Conservation (phyloP, 2,888 invertebrate genomes). For the Conus canariensis region DNA sequence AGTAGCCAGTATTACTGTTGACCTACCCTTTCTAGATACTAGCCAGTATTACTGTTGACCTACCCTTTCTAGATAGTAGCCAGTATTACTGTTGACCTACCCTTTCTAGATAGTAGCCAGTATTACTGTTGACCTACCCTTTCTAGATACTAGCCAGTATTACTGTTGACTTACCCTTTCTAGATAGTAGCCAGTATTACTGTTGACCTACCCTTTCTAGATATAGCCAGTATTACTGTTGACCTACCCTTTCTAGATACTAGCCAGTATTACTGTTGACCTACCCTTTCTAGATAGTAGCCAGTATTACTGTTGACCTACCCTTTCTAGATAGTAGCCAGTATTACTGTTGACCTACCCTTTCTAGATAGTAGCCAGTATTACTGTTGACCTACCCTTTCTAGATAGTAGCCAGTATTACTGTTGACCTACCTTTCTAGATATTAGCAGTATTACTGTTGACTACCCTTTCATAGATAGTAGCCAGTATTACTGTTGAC, state of each 20-base stretch:
- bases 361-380: no score
- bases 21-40: constrained; percentile 78
- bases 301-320: constrained; percentile 67
- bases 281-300: constrained; percentile 78
- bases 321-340: constrained; percentile 78
- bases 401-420: no score
- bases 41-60: constrained; percentile 67
- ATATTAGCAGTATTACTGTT: background rate
- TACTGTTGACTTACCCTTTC: constrained; percentile 71
- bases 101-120: constrained; percentile 79
- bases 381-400: no score
- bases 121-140: constrained; percentile 64
- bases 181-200: constrained; percentile 76
- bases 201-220: constrained; percentile 73
- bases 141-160: constrained; percentile 78
- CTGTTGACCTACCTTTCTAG: no score
- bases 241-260: constrained; percentile 77
- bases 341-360: constrained; percentile 45
- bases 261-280: constrained; percentile 70
- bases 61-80: constrained; percentile 78
- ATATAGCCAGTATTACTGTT: constrained; percentile 71
- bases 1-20: constrained; percentile 73
- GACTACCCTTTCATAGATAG: constrained; percentile 61
- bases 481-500: constrained; percentile 70
- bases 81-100: constrained; percentile 67